A percentile compares a stretch with the other conserved stretches of the same genome.
phyloP scores from a whole-genome alignment of 2,888 invertebrate species.

The Dynastes grantii region DNA sequence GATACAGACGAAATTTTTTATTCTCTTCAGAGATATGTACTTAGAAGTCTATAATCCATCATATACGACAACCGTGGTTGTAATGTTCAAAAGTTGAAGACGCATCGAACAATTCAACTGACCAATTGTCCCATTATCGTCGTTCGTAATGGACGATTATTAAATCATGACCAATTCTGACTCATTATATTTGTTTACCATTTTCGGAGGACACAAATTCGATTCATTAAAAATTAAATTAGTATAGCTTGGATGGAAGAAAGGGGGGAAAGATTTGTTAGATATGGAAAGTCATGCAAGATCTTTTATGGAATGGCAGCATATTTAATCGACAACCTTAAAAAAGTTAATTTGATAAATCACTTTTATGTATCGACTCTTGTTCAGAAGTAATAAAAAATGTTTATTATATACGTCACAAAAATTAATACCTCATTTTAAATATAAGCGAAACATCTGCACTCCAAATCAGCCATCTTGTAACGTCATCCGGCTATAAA shows the following conservation, averaged over 20 bases:
- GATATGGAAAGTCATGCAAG: neutral
- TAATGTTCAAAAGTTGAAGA: slow-evolving; percentile 8
- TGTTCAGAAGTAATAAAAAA: too few species aligned
- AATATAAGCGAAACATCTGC: too few species aligned
- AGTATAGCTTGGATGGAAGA: neutral
- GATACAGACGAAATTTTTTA: neutral
- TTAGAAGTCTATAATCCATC: neutral
- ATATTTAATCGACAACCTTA: neutral
- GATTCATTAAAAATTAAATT: slow-evolving; percentile 45
- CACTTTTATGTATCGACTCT: too few species aligned
- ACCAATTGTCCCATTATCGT: slow-evolving; percentile 44
- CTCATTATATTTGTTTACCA: slow-evolving; percentile 46
- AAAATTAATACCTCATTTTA: too few species aligned
- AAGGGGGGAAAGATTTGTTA: neutral
- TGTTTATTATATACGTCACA: too few species aligned
- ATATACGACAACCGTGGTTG: neutral
- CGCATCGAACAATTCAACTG: slow-evolving; percentile 24
- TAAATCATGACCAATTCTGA: slow-evolving; percentile 45
- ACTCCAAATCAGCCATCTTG: too few species aligned
- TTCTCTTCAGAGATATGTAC: neutral
- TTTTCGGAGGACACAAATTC: slow-evolving; percentile 40
- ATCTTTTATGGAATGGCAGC: slow-evolving; percentile 8
- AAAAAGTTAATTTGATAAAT: neutral
- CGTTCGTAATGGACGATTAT: slow-evolving; percentile 42
- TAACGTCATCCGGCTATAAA: too few species aligned